These are phyloP conservation scores for Barbus barbus DNA, from an alignment of 2,113 vertebrate genomes.

Conservation along the genomic window DNA sequence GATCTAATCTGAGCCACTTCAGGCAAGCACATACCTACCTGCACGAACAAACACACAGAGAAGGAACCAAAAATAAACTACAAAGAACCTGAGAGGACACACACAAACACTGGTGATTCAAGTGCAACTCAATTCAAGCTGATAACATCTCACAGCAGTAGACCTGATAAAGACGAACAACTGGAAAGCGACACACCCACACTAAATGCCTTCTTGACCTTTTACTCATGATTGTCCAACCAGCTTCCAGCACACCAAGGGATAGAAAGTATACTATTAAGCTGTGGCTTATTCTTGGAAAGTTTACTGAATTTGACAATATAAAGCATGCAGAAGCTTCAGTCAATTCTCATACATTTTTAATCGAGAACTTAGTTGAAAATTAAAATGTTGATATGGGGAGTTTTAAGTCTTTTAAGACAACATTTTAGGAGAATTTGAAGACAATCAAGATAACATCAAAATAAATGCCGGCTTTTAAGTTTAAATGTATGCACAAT, in stretches of 20 bases:
- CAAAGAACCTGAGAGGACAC: not conserved
- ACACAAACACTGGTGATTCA: not conserved
- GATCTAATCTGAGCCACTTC: constrained; percentile 34
- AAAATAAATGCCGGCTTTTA: not conserved
- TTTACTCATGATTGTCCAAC: not conserved
- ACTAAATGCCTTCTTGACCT: constrained; percentile 3
- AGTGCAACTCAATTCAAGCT: not conserved
- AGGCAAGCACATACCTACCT: constrained; percentile 21
- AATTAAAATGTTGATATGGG: not conserved
- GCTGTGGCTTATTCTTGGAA: not conserved
- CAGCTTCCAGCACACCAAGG: not conserved
- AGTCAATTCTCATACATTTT: not conserved
- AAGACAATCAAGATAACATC: not conserved
- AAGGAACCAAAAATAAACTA: not conserved
- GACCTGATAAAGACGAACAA: not conserved
- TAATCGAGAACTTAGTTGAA: not conserved
- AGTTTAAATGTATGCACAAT: not conserved
- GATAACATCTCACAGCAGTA: not conserved
- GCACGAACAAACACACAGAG: not conserved
- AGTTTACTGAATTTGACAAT: not conserved
- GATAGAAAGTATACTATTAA: not conserved
- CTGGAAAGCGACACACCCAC: constrained; percentile 13
- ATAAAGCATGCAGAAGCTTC: not conserved
- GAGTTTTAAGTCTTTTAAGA: not conserved
- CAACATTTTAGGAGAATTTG: not conserved